These are phyloP conservation scores for Panzeria rudis DNA, from an alignment of 2,888 invertebrate species.

Conservation along the genomic window DNA sequence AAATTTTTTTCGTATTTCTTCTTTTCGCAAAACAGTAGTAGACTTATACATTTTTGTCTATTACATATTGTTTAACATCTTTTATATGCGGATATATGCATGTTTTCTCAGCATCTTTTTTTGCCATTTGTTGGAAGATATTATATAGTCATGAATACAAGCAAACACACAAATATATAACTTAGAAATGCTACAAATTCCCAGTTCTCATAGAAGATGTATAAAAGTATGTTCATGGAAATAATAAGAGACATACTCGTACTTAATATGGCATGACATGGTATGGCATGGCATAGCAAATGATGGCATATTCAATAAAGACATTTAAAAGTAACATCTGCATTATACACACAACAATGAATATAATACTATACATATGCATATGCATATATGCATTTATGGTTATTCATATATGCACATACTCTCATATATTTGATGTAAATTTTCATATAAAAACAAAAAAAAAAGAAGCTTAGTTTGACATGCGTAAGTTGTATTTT, in stretches of 20 bases:
- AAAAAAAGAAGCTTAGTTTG: background rate
- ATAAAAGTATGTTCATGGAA: background rate
- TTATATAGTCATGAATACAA: conserved; percentile 14
- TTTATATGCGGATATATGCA: conserved; percentile 30
- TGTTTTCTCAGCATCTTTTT: background rate
- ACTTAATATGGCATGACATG: conserved; percentile 57
- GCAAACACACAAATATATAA: background rate
- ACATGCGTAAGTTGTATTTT: conserved; percentile 47
- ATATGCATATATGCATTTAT: background rate
- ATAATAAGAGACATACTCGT: conserved; percentile 22
- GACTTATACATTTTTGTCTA: conserved; percentile 4
- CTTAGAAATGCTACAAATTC: conserved; percentile 18
- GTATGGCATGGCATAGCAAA: conserved; percentile 33
- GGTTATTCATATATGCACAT: background rate
- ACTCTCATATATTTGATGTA: background rate
- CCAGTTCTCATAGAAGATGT: background rate
- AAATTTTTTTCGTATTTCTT: background rate
- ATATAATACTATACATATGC: background rate
- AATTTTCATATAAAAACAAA: background rate
- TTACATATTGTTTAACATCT: conserved; percentile 49
- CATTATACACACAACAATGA: background rate
- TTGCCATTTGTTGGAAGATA: conserved; percentile 6
- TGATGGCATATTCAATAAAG: conserved; percentile 44
- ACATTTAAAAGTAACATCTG: conserved; percentile 53
- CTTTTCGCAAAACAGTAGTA: conserved; percentile 17